Percentiles rank a stretch among this genome's conserved stretches.
These are phyloP conservation scores for Eurytemora carolleeae DNA, from an alignment of 1,140 invertebrate genomes.

Conservation along the genomic window DNA sequence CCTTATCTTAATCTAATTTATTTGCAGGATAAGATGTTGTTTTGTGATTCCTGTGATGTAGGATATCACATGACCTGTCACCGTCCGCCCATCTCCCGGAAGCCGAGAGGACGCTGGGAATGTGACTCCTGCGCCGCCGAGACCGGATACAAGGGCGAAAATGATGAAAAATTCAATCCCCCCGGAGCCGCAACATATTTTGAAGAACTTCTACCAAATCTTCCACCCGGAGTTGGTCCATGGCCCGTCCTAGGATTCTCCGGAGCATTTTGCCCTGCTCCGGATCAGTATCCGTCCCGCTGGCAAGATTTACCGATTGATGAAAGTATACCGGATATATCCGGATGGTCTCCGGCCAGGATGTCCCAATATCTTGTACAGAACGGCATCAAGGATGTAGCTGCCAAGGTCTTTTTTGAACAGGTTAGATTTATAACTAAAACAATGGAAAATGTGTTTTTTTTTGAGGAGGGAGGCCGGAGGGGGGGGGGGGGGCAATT, in stretches of 20 bases:
- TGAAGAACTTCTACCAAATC: background rate
- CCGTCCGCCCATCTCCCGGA: background rate
- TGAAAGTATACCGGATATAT: constrained; percentile 46
- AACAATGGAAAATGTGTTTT: too few species aligned
- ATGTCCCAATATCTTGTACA: constrained; percentile 55
- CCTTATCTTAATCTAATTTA: too few species aligned
- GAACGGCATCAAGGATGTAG: constrained; percentile 44
- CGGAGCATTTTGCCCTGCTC: background rate
- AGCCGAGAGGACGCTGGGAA: constrained; percentile 4
- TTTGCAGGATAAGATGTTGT: constrained; percentile 2
- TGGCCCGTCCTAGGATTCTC: background rate
- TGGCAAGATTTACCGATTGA: constrained; percentile 17
- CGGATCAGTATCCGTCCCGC: background rate
- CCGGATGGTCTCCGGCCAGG: constrained; percentile 54
- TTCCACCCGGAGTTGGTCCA: background rate
- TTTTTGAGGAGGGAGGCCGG: too few species aligned
- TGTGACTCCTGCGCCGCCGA: background rate
- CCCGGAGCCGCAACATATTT: background rate
- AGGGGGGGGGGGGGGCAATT: too few species aligned
- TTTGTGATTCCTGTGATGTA: constrained; percentile 11
- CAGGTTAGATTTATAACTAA: constrained; percentile 38
- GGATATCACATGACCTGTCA: constrained; percentile 5
- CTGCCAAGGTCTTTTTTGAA: constrained; percentile 48
- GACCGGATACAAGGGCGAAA: background rate
- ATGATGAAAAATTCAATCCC: background rate